Conservation (phyloP, 2,888 invertebrate genomes). For the Escarpia spicata region DNA sequence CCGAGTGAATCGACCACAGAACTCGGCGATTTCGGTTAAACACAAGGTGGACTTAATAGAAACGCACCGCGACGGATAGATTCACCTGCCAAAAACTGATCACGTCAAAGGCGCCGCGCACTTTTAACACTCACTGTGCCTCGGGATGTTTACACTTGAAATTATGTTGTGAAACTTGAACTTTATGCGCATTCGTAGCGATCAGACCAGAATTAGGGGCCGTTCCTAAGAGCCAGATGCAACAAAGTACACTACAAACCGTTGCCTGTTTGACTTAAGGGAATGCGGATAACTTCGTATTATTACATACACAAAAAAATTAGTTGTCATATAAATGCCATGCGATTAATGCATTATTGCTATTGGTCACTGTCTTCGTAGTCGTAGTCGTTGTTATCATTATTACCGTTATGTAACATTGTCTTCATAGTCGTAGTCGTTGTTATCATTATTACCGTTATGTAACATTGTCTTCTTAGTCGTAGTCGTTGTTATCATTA, state of each 20-base stretch:
- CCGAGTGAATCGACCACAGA: background rate
- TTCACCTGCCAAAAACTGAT: background rate
- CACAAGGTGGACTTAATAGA: background rate
- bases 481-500: too few species aligned
- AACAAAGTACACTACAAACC: background rate
- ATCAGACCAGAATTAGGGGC: background rate
- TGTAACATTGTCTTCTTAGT: too few species aligned
- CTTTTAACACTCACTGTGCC: background rate
- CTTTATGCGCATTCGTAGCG: slow-evolving; percentile 13
- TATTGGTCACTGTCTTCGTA: background rate
- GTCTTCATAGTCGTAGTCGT: too few species aligned
- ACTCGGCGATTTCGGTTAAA: slow-evolving; percentile 12
- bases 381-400: background rate
- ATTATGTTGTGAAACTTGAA: background rate
- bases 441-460: too few species aligned
- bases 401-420: too few species aligned
- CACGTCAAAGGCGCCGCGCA: background rate
- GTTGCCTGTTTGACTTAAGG: background rate
- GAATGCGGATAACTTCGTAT: background rate
- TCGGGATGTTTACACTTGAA: background rate
- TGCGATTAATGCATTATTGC: background rate
- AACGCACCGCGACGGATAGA: background rate
- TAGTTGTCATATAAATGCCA: background rate
- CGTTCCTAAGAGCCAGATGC: background rate
- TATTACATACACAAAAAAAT: background rate